Base-by-base conservation (phyloP, 1,140 invertebrate genomes). In the Uloborus diversus region DNA sequence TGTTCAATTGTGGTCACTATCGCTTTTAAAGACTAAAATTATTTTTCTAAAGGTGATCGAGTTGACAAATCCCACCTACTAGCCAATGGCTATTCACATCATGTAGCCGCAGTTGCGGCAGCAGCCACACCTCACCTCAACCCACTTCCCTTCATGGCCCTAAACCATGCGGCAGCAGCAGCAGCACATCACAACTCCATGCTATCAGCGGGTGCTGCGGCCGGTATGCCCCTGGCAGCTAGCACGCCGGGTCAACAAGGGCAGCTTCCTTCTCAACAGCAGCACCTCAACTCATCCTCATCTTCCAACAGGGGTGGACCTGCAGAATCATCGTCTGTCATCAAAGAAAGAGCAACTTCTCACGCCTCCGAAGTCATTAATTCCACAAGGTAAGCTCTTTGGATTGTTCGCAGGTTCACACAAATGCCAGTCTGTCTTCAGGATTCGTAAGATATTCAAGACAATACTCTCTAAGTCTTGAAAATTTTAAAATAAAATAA, bases 11-110 rank as follows among this genome's bases (percentile, higher is more conserved):
- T n/a, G n/a, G n/a, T n/a, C n/a, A n/a, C n/a, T n/a, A n/a, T n/a
- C n/a, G n/a, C n/a, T n/a, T n/a, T n/a, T n/a, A n/a, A n/a, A n/a
- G n/a, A n/a, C n/a, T n/a, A n/a, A n/a, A n/a, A n/a, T n/a, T n/a
- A 0, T 56, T 70, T 82, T 76, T 33, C 59, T n/a, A n/a, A n/a
- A 82, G 82, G 94, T 88, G 93, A 94, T 57, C 89, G 94, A 80
- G 88, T 96, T 90, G 94, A 96, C 86, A 97, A 97, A 87, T 95
- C 94, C 28, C 94, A 94, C 23, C 89, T 96, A 7, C 88, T 97
- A 66, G 93, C 94, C 37, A 97, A 97, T 85, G 96, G 95, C 37
- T 97, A 97, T 89, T 96, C 96, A 88, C 94, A 95, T 82, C 84
- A 86, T 65, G 80, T 71, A 33, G 80, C 80, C 5, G 80, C 80